A percentile compares a stretch with the other conserved stretches of the same genome.
Evolutionary conservation across 2,113 vertebrate species (phyloP).

Genomic region (Zeus faber): DNA sequence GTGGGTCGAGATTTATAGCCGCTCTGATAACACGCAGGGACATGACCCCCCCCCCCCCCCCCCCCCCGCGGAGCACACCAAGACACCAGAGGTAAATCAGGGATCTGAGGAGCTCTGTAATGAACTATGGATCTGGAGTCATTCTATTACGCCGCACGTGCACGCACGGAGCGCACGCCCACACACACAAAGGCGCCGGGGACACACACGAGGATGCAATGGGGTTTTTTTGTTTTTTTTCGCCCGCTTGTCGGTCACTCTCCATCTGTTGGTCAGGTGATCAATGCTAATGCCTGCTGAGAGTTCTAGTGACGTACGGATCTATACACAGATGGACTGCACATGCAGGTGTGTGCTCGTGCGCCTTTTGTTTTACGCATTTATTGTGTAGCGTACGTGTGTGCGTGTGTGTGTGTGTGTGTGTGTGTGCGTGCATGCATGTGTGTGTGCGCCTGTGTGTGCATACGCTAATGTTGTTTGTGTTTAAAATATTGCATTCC

Average conservation of each 20-base stretch:
- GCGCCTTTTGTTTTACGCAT: too few relatives aligned
- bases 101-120: conserved; percentile 21
- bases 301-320: conserved; percentile 62
- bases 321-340: conserved; percentile 55
- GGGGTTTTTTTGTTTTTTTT: conserved; percentile 40
- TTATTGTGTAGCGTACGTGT: too few relatives aligned
- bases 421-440: neutral
- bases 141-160: conserved; percentile 18
- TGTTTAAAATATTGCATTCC: conserved; percentile 57
- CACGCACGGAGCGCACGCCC: conserved; percentile 14
- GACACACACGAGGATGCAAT: conserved; percentile 17
- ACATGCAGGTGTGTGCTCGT: neutral
- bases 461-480: conserved; percentile 54
- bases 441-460: conserved; percentile 10
- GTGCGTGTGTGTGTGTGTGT: conserved; percentile 11
- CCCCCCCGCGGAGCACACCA: neutral
- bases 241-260: conserved; percentile 64
- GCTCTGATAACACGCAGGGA: conserved; percentile 14
- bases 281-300: conserved; percentile 66
- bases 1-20: conserved; percentile 48
- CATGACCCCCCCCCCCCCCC: conserved; percentile 10
- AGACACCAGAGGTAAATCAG: conserved; percentile 18
- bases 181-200: conserved; percentile 14
- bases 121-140: conserved; percentile 41
- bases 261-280: conserved; percentile 67